Evolutionary conservation across 2,797 vertebrate genomes (phyloP).

Genomic region (Channa striata): DNA sequence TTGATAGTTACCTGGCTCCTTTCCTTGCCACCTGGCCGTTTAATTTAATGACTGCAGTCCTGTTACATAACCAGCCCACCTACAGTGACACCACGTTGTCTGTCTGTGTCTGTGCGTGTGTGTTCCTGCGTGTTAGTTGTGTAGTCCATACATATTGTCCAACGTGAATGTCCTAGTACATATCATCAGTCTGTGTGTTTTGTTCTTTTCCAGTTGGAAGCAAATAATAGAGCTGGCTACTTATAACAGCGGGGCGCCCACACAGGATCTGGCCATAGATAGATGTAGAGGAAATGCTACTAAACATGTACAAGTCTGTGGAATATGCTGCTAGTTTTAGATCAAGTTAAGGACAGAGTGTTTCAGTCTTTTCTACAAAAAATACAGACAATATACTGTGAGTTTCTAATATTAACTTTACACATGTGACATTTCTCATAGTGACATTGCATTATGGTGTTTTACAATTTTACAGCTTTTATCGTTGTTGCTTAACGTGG

Average conservation of each 20-base stretch:
- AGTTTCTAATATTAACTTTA: too few relatives aligned
- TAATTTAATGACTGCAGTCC: slow-evolving; percentile 68
- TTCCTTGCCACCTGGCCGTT: slow-evolving; percentile 65
- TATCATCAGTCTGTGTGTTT: slow-evolving; percentile 17
- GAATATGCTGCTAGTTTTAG: slow-evolving; percentile 24
- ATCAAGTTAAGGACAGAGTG: slow-evolving; percentile 27
- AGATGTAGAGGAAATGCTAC: slow-evolving; percentile 58
- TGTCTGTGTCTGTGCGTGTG: slow-evolving; percentile 7
- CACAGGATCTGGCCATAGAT: slow-evolving; percentile 55
- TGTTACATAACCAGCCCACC: slow-evolving; percentile 69
- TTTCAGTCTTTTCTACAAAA: slow-evolving; percentile 19
- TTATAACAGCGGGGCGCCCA: slow-evolving; percentile 66
- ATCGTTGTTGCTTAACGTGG: not conserved
- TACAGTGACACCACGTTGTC: slow-evolving; percentile 38
- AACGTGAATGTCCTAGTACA: slow-evolving; percentile 15
- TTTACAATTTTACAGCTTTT: not conserved
- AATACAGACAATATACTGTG: not conserved
- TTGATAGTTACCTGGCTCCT: slow-evolving; percentile 66
- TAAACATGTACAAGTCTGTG: slow-evolving; percentile 49
- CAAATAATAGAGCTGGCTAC: slow-evolving; percentile 46
- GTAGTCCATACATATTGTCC: slow-evolving; percentile 7
- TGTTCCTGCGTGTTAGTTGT: slow-evolving; percentile 15
- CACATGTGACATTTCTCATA: too few relatives aligned
- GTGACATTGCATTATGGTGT: too few relatives aligned
- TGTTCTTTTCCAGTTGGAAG: slow-evolving; percentile 55